Evolutionary conservation across 2,113 vertebrate species (phyloP).

Genomic region (Nicator chloris): DNA sequence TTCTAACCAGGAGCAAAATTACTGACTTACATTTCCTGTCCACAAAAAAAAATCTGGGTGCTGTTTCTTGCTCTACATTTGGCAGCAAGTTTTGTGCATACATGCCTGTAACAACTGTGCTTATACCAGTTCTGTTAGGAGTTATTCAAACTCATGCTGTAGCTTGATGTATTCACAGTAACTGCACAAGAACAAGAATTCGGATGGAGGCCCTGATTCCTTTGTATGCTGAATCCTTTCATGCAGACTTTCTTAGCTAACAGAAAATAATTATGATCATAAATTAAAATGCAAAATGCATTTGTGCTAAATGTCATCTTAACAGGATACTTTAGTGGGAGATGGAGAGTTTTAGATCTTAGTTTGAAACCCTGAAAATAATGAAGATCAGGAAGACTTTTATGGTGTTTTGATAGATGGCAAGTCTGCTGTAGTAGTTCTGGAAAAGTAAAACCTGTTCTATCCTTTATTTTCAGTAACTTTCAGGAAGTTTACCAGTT

Average conservation of each 20-base stretch:
- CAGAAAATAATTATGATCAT: constrained; percentile 12
- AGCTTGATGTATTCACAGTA: constrained; percentile 15
- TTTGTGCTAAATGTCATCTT: background rate
- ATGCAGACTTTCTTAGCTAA: background rate
- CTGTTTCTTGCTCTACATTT: background rate
- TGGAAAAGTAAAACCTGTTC: background rate
- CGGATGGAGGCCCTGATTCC: fast-evolving
- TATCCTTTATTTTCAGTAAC: background rate
- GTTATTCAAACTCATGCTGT: background rate
- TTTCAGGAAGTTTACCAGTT: background rate
- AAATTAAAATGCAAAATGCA: constrained; percentile 14
- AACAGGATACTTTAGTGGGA: background rate
- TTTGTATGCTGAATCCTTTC: background rate
- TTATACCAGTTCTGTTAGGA: background rate
- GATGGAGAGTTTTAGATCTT: background rate
- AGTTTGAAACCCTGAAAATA: background rate
- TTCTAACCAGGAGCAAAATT: constrained; percentile 12
- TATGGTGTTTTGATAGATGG: background rate
- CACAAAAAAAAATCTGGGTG: background rate
- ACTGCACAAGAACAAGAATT: background rate
- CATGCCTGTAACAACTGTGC: background rate
- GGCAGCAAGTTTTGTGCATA: background rate
- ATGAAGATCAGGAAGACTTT: background rate
- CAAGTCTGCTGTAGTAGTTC: background rate
- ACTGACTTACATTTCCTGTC: background rate